A percentile compares a stretch with the other conserved stretches of the same genome.
These are phyloP conservation scores for Forbesichthys papilliferus DNA, from an alignment of 2,113 vertebrate genomes.

Conservation along the genomic window DNA sequence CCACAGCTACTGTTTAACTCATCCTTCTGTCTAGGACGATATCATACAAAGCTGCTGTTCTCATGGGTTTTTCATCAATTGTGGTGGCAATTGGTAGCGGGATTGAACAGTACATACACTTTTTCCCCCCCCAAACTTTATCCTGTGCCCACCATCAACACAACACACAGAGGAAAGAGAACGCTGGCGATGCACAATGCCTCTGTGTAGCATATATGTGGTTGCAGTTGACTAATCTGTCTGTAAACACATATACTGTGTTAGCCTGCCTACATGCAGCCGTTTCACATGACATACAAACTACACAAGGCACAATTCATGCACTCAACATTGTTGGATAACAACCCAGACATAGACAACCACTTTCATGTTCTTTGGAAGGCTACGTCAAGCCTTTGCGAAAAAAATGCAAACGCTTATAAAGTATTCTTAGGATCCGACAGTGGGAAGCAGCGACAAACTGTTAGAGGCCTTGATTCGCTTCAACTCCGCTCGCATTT, in stretches of 20 bases:
- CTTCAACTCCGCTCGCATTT: slow-evolving; percentile 51
- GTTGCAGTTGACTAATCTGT: slow-evolving; percentile 12
- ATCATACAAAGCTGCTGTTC: slow-evolving; percentile 25
- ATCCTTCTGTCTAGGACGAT: slow-evolving; percentile 21
- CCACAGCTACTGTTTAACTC: slow-evolving; percentile 39
- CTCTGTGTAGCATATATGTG: not conserved
- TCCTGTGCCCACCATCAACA: slow-evolving; percentile 28
- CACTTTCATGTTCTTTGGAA: not conserved
- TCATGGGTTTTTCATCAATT: slow-evolving; percentile 17
- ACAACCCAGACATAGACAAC: not conserved
- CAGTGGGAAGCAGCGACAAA: slow-evolving; percentile 26
- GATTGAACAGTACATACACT: slow-evolving; percentile 27
- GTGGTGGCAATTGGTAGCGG: not conserved
- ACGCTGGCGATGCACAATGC: slow-evolving; percentile 2
- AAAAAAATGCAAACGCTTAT: slow-evolving; percentile 20
- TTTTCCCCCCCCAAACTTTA: not conserved
- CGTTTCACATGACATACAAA: not conserved
- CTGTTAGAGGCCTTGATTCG: slow-evolving; percentile 28
- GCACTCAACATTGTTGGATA: not conserved
- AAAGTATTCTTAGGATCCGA: slow-evolving; percentile 25
- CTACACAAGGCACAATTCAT: not conserved
- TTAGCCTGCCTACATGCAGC: not conserved
- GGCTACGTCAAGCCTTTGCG: not conserved
- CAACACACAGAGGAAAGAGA: slow-evolving; percentile 27
- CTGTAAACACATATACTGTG: slow-evolving; percentile 1